phyloP scores from a whole-genome alignment of 2,113 vertebrate species.

The Poicephalus gulielmi region DNA sequence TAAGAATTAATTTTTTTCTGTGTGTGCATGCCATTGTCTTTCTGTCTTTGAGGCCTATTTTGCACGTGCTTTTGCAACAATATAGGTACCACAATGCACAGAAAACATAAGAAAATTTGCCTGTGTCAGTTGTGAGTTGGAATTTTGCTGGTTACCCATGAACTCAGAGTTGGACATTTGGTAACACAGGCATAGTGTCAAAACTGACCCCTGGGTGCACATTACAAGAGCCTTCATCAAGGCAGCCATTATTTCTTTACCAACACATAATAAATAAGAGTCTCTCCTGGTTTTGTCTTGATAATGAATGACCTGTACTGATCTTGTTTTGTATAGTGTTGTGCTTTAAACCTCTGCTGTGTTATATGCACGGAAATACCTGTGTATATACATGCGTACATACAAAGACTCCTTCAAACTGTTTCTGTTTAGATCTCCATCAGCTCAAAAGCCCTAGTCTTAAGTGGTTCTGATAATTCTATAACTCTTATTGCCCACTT shows the following conservation, averaged over 20 bases:
- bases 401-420: background rate
- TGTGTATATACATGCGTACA: accelerated
- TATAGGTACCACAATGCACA: background rate
- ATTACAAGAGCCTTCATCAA: background rate
- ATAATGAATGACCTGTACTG: background rate
- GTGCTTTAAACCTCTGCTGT: background rate
- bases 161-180: background rate
- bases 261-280: background rate
- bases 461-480: background rate
- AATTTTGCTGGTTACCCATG: background rate
- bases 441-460: background rate
- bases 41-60: background rate
- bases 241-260: background rate
- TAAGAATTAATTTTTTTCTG: background rate
- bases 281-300: background rate
- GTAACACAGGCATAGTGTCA: background rate
- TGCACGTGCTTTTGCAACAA: background rate
- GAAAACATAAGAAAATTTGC: background rate
- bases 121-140: background rate
- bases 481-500: background rate
- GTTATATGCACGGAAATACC: background rate
- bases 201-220: accelerated
- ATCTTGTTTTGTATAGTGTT: background rate
- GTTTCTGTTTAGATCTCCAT: background rate
- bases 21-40: background rate